Evolutionary conservation across 2,113 vertebrate genomes (phyloP).

Genomic region (Cephalophus harveyi): DNA sequence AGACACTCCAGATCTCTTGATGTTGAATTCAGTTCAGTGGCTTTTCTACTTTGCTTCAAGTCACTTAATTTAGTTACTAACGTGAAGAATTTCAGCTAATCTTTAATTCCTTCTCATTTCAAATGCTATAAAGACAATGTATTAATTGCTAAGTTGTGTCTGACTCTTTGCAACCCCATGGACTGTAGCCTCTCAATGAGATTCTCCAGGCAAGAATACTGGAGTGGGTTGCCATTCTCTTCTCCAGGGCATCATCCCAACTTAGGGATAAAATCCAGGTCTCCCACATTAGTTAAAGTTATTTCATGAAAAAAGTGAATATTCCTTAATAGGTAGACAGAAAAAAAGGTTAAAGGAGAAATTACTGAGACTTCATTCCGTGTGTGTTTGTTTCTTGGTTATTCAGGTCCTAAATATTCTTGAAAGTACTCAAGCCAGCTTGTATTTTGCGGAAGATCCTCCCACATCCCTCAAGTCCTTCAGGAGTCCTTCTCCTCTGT

Average conservation of each 20-base stretch:
- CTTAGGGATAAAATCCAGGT: not conserved
- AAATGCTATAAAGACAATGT: not conserved
- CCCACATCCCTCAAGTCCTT: slow-evolving; percentile 74
- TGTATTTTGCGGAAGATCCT: slow-evolving; percentile 69
- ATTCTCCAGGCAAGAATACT: not conserved
- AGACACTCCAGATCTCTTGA: not conserved
- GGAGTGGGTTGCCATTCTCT: not conserved
- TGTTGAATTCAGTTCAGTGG: not conserved
- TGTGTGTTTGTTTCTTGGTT: not conserved
- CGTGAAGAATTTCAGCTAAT: not conserved
- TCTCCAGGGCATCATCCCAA: not conserved
- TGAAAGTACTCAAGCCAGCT: slow-evolving; percentile 64
- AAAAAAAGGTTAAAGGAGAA: not conserved
- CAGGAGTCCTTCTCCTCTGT: not conserved
- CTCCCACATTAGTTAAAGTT: not conserved
- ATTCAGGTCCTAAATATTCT: slow-evolving; percentile 73
- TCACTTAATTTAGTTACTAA: not conserved
- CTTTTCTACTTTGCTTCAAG: not conserved
- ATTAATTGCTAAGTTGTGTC: not conserved
- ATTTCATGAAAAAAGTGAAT: not conserved
- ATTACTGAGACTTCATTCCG: not conserved
- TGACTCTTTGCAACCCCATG: not conserved
- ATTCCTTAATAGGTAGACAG: not conserved
- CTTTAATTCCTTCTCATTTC: not conserved
- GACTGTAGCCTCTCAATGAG: not conserved